phyloP scores from a whole-genome alignment of 1,140 invertebrate genomes.

The Theocolax elegans region DNA sequence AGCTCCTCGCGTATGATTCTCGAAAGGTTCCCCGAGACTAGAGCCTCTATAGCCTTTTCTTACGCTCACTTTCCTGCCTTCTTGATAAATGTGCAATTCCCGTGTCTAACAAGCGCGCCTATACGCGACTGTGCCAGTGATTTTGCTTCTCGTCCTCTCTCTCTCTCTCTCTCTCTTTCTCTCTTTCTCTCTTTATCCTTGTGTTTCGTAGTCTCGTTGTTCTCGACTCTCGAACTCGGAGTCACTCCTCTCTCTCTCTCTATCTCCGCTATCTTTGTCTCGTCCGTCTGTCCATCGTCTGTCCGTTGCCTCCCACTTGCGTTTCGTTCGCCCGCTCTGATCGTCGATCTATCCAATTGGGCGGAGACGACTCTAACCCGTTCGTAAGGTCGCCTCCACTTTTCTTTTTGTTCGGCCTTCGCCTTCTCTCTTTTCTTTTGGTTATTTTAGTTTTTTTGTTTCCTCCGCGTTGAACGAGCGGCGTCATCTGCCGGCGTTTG shows the following conservation, averaged over 20 bases:
- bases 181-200: neutral
- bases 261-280: no score
- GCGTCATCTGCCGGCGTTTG: slow-evolving; percentile 35
- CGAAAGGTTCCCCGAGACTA: neutral
- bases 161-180: neutral
- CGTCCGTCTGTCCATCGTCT: no score
- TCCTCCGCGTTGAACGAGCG: neutral
- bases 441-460: neutral
- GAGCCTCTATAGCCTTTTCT: neutral
- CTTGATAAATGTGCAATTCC: no score
- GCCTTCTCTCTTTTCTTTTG: neutral
- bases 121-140: neutral
- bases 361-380: neutral
- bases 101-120: no score
- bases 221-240: no score
- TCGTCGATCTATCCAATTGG: no score
- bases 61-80: neutral
- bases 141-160: neutral
- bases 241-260: no score
- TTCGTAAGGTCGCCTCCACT: no score
- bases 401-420: neutral
- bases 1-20: neutral
- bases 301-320: no score
- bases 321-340: no score
- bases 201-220: no score